Evolutionary conservation across 1,140 invertebrate genomes (phyloP), one percentile per base, ranked within the genome.

Genomic region (Paralvinella palmiformis): DNA sequence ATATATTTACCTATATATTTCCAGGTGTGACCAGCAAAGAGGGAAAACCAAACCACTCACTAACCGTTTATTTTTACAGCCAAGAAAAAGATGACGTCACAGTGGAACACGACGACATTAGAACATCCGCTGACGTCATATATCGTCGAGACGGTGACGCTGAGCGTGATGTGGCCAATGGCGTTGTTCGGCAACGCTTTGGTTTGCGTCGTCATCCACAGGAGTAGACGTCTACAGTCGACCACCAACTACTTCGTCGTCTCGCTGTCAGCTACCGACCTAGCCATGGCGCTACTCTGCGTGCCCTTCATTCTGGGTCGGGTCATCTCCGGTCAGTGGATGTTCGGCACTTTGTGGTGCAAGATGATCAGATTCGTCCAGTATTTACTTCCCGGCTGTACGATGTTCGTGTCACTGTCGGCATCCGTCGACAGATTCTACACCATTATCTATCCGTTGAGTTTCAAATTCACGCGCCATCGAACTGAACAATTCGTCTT

Each of bases 221-320:
- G 73, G 13, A 73, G 72, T 48, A 60, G 75, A 5, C 65, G 74
- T 13, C 67, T 77, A n/a, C 75, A 75, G 61, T 75, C 73, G 31
- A 75, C 75, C 7, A 77, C 75, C 13, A 77, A 77, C 64, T 75
- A 70, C 55, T 77, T 77, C 63, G 71, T 77, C n/a, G 65, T 72
- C 0, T 66, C 69, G 0, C 45, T 75, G 6, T 72, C 75, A 17
- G 35, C 57, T 10, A 52, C 69, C 7, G 75, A 77, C 60, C 32
- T 75, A 4, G 10, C 63, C 6, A 45, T 73, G 27, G 52, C 66
- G 3, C 7, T 69, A 4, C 7, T 68, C 2, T 60, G 58, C 10
- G 58, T 71, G 67, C 74, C 75, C 1, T 71, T 72, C 35, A 52
- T 72, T 1, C 59, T 68, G 3, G 68, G 65, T 3, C 45, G 64